Evolutionary conservation across 2,888 invertebrate genomes (phyloP), one percentile per base, ranked within the genome.

Genomic region (Morpho deidamia): DNA sequence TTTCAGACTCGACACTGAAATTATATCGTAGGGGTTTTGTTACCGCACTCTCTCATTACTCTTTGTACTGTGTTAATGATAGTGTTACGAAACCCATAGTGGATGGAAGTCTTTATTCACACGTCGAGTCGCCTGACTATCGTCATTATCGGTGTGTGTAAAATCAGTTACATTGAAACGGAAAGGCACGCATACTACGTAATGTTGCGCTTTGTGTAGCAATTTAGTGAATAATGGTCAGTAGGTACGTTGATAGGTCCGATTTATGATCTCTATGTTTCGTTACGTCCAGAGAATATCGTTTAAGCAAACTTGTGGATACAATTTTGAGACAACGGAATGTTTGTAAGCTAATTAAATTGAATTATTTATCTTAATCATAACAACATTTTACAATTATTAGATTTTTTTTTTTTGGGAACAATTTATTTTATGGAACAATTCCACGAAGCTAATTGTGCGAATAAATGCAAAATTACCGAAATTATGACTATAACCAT

Each of bases 51-150:
- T 35, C 37, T 51, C 57, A 51, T 53, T 43, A 44, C 11, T 51
- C 38, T 44, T 50, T 44, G 48, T 52, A 47, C 53, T 14, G 2
- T 44, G 32, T 44, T 34, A 35, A 8, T 37, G 23, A 7, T 46
- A 44, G 39, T 50, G 48, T 57, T 62, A 57, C 51, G 65, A 59
- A 55, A 62, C 55, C 41, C 35, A 58, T 39, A 40, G 47, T 55
- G 47, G 51, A 53, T 55, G 47, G 51, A 53, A 49, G 52, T 45
- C 51, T 50, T 44, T 47, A 46, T 50, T 50, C 43, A 44, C 42
- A 44, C 49, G 44, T 52, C 44, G 49, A 45, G 41, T 54, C 54
- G 55, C 53, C 51, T 59, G 56, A 61, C 58, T 38, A 46, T 47
- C 50, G 53, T 41, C 52, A 59, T 53, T 54, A 57, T 23, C 37